phyloP scores from a whole-genome alignment of 2,113 vertebrate genomes.

The Phocoena sinus region DNA sequence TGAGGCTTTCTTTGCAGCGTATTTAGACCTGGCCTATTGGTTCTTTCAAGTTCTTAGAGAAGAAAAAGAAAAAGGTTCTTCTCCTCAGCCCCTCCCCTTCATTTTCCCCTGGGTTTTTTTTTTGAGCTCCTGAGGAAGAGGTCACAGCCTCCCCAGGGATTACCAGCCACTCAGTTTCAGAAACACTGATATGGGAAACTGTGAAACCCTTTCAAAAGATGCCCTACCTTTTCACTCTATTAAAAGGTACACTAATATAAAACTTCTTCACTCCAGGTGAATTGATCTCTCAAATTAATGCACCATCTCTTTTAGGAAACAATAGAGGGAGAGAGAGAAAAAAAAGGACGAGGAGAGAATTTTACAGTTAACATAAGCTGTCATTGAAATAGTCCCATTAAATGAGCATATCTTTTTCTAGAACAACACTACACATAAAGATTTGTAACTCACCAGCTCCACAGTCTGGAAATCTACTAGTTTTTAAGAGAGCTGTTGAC shows the following conservation, averaged over 20 bases:
- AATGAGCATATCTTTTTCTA: neutral
- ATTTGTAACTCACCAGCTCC: neutral
- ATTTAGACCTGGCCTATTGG: constrained; percentile 51
- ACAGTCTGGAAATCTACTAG: neutral
- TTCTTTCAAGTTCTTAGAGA: constrained; percentile 36
- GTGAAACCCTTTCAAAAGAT: neutral
- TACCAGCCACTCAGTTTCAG: neutral
- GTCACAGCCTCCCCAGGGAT: neutral
- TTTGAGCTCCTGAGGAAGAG: neutral
- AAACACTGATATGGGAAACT: neutral
- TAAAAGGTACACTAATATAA: neutral
- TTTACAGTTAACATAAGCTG: neutral
- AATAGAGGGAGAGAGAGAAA: neutral
- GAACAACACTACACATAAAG: neutral
- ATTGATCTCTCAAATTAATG: constrained; percentile 34
- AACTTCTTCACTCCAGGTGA: constrained; percentile 6
- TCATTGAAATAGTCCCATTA: neutral
- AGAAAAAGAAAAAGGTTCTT: constrained; percentile 21
- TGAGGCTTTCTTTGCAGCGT: constrained; percentile 43
- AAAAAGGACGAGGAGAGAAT: neutral
- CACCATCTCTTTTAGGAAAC: neutral
- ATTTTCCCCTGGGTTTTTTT: neutral
- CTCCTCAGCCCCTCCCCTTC: constrained; percentile 18
- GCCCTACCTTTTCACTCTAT: neutral
- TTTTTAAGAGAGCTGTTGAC: constrained; percentile 41